A percentile compares a stretch with the other conserved stretches of the same genome.
Evolutionary conservation across 2,113 vertebrate genomes (phyloP).

Genomic region (Okapia johnstoni): DNA sequence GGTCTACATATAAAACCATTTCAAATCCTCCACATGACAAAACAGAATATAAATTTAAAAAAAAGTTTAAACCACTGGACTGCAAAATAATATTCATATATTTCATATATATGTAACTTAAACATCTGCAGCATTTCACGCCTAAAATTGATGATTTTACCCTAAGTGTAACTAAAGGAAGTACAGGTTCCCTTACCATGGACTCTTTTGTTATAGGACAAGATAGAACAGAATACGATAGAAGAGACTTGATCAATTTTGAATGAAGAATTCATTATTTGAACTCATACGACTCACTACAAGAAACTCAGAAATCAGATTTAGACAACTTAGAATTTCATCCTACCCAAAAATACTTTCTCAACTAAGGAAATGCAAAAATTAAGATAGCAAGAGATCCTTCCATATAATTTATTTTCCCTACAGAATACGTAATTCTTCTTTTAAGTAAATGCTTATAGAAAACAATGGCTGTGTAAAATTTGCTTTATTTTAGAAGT

Average conservation of each 20-base stretch:
- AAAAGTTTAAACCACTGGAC: not conserved
- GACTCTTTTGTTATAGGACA: not conserved
- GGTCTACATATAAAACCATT: not conserved
- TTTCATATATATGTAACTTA: not conserved
- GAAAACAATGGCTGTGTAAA: not conserved
- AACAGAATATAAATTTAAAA: not conserved
- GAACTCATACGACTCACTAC: not conserved
- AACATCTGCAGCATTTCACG: not conserved
- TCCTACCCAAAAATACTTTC: not conserved
- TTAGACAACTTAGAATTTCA: not conserved
- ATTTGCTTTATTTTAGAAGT: not conserved
- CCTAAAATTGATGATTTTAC: not conserved
- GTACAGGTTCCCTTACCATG: not conserved
- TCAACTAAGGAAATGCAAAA: not conserved
- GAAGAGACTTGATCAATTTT: not conserved
- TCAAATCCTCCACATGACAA: not conserved
- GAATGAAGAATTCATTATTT: not conserved
- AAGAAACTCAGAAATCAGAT: not conserved
- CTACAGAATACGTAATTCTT: not conserved
- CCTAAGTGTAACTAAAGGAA: not conserved
- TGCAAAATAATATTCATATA: not conserved
- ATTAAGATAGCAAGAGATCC: not conserved
- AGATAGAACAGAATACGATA: not conserved
- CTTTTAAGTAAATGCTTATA: not conserved
- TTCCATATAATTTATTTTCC: not conserved